A percentile compares a stretch with the other conserved stretches of the same genome.
Evolutionary conservation across 2,888 invertebrate genomes (phyloP).

Genomic region (Erebia epiphron): DNA sequence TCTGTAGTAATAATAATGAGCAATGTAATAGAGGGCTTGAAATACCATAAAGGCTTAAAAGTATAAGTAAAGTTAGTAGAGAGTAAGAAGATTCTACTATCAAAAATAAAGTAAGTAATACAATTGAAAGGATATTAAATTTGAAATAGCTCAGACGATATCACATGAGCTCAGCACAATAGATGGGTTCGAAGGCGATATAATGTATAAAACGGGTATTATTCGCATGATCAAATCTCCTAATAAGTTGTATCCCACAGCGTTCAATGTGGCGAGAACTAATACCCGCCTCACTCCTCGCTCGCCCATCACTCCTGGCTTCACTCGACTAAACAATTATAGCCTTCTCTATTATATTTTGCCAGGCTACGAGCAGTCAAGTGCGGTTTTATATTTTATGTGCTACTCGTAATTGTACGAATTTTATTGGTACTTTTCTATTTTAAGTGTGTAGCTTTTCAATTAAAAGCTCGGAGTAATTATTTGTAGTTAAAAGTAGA

Average conservation of each 20-base stretch:
- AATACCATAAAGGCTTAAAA: constrained; percentile 18
- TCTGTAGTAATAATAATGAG: neutral
- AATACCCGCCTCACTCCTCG: constrained; percentile 58
- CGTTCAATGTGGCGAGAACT: constrained; percentile 76
- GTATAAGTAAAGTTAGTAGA: neutral
- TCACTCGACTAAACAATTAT: constrained; percentile 58
- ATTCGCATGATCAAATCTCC: constrained; percentile 79
- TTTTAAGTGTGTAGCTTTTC: constrained; percentile 1
- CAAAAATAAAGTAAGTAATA: constrained; percentile 26
- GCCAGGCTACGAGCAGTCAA: constrained; percentile 24
- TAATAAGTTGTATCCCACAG: constrained; percentile 81
- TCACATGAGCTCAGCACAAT: constrained; percentile 63
- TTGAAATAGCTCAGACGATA: constrained; percentile 59
- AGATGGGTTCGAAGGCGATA: constrained; percentile 59
- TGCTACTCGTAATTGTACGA: constrained; percentile 5
- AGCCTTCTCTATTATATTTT: constrained; percentile 46
- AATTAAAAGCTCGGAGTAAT: neutral
- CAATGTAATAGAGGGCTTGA: neutral
- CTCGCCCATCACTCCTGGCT: constrained; percentile 59
- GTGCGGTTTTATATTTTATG: constrained; percentile 20
- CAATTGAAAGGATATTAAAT: constrained; percentile 50
- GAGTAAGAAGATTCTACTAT: constrained; percentile 22
- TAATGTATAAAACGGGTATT: constrained; percentile 78
- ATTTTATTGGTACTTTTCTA: constrained; percentile 1
- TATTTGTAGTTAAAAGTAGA: neutral